A percentile compares a stretch with the other conserved stretches of the same genome.
Evolutionary conservation across 2,113 vertebrate genomes (phyloP).

Genomic region (Petroica traversi): DNA sequence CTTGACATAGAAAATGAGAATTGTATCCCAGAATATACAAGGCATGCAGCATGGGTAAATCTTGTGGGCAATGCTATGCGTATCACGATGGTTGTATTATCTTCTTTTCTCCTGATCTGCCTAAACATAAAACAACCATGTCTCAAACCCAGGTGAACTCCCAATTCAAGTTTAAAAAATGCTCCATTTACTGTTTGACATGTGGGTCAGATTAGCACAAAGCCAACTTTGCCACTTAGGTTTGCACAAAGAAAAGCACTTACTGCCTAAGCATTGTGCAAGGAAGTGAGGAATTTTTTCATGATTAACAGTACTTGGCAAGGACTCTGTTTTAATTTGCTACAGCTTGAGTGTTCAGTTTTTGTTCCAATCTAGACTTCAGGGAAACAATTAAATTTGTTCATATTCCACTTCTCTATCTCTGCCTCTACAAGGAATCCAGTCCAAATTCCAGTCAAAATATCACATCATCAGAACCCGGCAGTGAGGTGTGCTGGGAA

Average conservation of each 20-base stretch:
- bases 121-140: background rate
- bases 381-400: background rate
- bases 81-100: background rate
- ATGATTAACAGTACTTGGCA: background rate
- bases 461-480: background rate
- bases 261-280: background rate
- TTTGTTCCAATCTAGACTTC: background rate
- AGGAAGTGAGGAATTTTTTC: background rate
- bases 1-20: background rate
- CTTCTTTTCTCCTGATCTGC: accelerated
- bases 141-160: background rate
- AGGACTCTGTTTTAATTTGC: background rate
- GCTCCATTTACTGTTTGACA: background rate
- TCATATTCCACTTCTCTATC: background rate
- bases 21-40: background rate
- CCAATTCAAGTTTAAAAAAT: background rate
- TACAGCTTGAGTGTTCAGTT: background rate
- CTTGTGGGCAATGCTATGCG: background rate
- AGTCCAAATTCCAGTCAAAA: background rate
- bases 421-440: background rate
- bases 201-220: background rate
- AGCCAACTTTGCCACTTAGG: background rate
- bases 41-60: background rate
- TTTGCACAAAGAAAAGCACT: background rate
- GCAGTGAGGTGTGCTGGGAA: background rate